Percentiles rank a stretch among this genome's conserved stretches.
Conservation (phyloP, 2,888 invertebrate genomes). For the Diarsia dahlii region DNA sequence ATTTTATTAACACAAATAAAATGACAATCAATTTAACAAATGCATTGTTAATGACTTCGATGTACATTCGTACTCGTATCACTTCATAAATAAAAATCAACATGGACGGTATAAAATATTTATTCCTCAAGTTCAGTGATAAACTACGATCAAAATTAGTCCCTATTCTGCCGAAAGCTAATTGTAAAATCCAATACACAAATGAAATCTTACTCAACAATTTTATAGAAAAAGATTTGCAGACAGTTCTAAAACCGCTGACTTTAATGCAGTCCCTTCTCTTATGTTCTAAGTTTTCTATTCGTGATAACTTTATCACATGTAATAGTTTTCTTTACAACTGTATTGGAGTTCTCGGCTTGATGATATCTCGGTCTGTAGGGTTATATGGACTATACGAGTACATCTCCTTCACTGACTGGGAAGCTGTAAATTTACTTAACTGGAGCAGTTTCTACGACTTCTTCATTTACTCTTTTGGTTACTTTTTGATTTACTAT, state of each 20-base stretch:
- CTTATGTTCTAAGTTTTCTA: conserved; percentile 25
- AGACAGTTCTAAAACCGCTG: conserved; percentile 15
- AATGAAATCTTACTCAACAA: conserved; percentile 27
- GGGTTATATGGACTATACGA: background rate
- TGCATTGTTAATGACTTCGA: background rate
- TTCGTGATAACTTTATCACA: conserved; percentile 37
- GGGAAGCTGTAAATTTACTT: background rate
- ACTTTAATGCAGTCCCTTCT: conserved; percentile 30
- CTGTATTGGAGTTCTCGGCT: conserved; percentile 3
- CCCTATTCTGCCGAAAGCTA: background rate
- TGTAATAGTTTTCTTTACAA: conserved; percentile 32
- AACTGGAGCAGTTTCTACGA: conserved; percentile 20
- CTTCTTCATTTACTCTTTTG: conserved; percentile 18
- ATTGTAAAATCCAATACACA: background rate
- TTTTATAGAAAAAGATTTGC: conserved; percentile 20
- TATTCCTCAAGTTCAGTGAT: background rate
- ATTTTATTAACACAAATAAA: background rate
- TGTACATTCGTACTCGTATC: background rate
- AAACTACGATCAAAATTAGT: background rate
- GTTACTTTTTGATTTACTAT: conserved; percentile 30
- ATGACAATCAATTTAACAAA: conserved; percentile 1
- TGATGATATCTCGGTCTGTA: background rate
- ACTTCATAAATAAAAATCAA: background rate
- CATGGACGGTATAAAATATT: background rate
- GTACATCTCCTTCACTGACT: background rate